Percentiles rank a stretch among this genome's conserved stretches.
These are phyloP conservation scores for Sebastes iracundus DNA, from an alignment of 2,797 vertebrate genomes.

Conservation along the genomic window DNA sequence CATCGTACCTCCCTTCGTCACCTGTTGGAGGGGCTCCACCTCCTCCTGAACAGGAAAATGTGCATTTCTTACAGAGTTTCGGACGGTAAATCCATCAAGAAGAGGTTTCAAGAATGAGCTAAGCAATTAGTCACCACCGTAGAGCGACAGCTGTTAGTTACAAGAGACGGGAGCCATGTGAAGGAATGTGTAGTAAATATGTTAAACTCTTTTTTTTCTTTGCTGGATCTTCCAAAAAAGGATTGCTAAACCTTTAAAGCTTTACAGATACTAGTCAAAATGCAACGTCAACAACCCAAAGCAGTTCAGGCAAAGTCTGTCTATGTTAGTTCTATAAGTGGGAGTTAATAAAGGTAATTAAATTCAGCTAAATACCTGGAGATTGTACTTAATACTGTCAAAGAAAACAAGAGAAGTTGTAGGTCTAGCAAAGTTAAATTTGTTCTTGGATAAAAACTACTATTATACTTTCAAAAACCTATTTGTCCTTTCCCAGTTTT, in stretches of 20 bases:
- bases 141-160: slow-evolving; percentile 39
- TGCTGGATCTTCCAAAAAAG: background rate
- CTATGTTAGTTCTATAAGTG: background rate
- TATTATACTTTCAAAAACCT: background rate
- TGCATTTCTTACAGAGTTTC: background rate
- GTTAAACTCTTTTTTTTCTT: background rate
- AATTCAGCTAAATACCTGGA: too few species aligned
- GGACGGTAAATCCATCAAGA: background rate
- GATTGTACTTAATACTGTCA: background rate
- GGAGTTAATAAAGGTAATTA: background rate
- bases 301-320: background rate
- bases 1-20: slow-evolving; percentile 75
- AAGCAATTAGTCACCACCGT: background rate
- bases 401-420: background rate
- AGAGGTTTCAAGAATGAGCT: background rate
- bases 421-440: background rate
- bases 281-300: background rate
- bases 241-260: background rate
- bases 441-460: background rate
- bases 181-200: background rate
- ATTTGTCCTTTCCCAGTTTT: background rate
- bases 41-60: slow-evolving; percentile 87
- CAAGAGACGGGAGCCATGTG: slow-evolving; percentile 24
- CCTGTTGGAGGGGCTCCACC: slow-evolving; percentile 82
- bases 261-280: background rate